phyloP scores from a whole-genome alignment of 2,797 vertebrate genomes.

The Pseudochaenichthys georgianus region DNA sequence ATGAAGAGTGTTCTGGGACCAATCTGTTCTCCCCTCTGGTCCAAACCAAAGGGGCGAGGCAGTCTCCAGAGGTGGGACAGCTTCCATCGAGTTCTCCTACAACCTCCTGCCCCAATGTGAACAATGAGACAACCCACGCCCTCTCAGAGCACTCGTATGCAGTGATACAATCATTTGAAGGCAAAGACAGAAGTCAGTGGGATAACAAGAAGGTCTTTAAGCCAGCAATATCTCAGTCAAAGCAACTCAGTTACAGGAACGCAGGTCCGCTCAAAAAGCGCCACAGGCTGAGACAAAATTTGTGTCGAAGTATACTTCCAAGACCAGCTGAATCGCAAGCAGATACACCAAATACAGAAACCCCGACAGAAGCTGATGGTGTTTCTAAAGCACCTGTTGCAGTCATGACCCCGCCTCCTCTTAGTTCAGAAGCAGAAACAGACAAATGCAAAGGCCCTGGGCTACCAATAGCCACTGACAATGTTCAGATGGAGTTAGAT shows the following conservation, averaged over 20 bases:
- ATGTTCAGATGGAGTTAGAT: slow-evolving; percentile 66
- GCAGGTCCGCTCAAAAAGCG: slow-evolving; percentile 87
- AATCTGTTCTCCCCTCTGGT: slow-evolving; percentile 92
- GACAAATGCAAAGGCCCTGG: slow-evolving; percentile 57
- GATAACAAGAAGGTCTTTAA: slow-evolving; percentile 70
- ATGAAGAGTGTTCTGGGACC: slow-evolving; percentile 89
- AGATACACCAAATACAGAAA: slow-evolving; percentile 56
- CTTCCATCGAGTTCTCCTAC: slow-evolving; percentile 74
- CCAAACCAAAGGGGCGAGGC: slow-evolving; percentile 87
- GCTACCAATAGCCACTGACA: slow-evolving; percentile 53
- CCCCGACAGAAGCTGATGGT: slow-evolving; percentile 50
- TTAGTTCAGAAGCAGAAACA: slow-evolving; percentile 68
- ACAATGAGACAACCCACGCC: slow-evolving; percentile 88
- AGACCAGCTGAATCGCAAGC: slow-evolving; percentile 63
- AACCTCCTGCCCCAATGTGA: slow-evolving; percentile 76
- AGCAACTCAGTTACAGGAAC: slow-evolving; percentile 77
- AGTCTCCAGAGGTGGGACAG: slow-evolving; percentile 84
- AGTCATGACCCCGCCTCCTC: slow-evolving; percentile 62
- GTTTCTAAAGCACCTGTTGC: slow-evolving; percentile 42
- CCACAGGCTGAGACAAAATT: slow-evolving; percentile 74
- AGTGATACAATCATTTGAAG: slow-evolving; percentile 82
- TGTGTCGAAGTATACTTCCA: slow-evolving; percentile 63
- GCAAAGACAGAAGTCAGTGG: slow-evolving; percentile 64
- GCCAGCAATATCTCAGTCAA: slow-evolving; percentile 70
- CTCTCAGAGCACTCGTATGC: slow-evolving; percentile 97